Base-by-base conservation (phyloP, 1,140 invertebrate species). In the Brachionus sp. region DNA sequence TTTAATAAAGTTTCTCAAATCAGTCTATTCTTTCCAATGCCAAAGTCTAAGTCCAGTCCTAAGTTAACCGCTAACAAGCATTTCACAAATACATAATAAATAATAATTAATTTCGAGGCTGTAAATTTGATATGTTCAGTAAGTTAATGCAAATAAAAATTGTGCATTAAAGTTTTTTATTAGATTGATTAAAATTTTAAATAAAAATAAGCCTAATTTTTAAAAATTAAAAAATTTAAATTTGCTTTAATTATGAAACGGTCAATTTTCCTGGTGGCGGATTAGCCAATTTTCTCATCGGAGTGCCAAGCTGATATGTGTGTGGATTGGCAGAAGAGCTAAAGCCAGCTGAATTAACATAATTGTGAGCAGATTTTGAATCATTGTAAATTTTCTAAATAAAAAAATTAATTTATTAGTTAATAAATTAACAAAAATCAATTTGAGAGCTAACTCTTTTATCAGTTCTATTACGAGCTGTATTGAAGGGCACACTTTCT, bases 401-500 rank as follows among this genome's bases (percentile, higher is more conserved):
- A 46, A n/a, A 12, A 53, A n/a, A 3, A 29, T 29, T 29, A 29
- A 29, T 29, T 29, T 29, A 29, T 3, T 29, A 29, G n/a, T 29
- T 29, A 29, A 2, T 29, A 29, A 29, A 29, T 29, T 3, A 29
- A 29, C 1, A 29, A n/a, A n/a, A n/a, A n/a, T n/a, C n/a, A n/a
- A n/a, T n/a, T n/a, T 3, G 29, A 13, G 25, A 66, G 5, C 84
- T 86, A 50, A 89, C 88, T 83, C 88, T 83, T 86, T 86, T 84
- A 39, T 88, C 84, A 77, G 86, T 88, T 82, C 87, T 86, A 86
- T 88, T 87, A 77, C 87, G 84, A 53, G 88, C 88, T 84, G 87
- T 88, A 57, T 87, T 87, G 84, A 86, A 89, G 7, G 88, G 86
- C 33, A 86, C 86, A 33, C 88, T 88, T 16, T 89, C 87, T 12